Evolutionary conservation across 2,797 vertebrate genomes (phyloP), one percentile per base, ranked within the genome.

Genomic region (Phoeniculus purpureus): DNA sequence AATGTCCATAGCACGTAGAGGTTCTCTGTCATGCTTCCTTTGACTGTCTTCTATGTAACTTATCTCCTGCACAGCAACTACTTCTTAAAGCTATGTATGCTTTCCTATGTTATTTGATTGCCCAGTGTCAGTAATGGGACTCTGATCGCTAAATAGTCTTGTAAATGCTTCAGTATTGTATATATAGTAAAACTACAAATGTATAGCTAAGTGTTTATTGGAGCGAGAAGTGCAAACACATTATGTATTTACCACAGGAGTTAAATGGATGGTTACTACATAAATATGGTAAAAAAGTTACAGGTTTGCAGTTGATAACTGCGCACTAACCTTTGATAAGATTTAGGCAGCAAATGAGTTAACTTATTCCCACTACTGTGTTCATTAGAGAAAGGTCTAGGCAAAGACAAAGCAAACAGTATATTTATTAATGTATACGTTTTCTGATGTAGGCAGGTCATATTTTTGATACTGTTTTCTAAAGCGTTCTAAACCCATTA

Each of bases 401-500:
- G 20, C 15, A 77, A 90, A 93, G 34, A 65, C 55, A 85, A 90
- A 87, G 27, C 54, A 92, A 94, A 81, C 29, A 68, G 34, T 66
- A 1, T 79, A 22, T 75, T 82, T 92, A 54, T 68, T 67, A 58
- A 70, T 45, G 10, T 45, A 40, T 67, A 19, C 54, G 4, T 2
- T 2, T 13, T 72, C 32, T 60, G 61, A 19, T 81, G 55, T 58
- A 78, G 55, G 21, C 47, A 70, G n/a, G 25, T 92, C 52, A 18
- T 56, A 27, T 88, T 89, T 89, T 77, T 85, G 22, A 37, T 12
- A 3, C n/a, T 74, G 94, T 87, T 87, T 43, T 54, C 27, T 62
- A 3, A 66, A 55, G 34, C 26, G 67, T 90, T 95, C 82, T 94
- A 77, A 87, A 93, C 55, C 51, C 71, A 25, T 89, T 95, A 70